phyloP scores from a whole-genome alignment of 2,113 vertebrate genomes.

The Arizona elegans region DNA sequence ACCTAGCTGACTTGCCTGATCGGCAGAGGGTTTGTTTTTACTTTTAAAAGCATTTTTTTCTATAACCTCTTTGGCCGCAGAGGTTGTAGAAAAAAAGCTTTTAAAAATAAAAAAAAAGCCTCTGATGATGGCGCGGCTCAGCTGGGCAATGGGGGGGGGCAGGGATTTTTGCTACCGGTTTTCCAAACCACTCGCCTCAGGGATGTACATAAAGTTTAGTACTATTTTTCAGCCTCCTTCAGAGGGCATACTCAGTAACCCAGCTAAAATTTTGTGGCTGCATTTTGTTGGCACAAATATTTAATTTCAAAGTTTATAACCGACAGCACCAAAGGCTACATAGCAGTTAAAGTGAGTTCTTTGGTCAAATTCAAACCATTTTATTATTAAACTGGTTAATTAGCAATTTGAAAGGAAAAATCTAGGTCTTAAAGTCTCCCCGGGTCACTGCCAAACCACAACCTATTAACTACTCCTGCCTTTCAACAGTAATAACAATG shows the following conservation, averaged over 20 bases:
- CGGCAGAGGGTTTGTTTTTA: too few relatives aligned
- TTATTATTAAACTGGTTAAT: constrained; percentile 60
- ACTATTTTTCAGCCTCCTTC: neutral
- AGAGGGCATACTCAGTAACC: neutral
- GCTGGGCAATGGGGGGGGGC: too few relatives aligned
- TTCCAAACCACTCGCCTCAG: too few relatives aligned
- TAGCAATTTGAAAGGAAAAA: constrained; percentile 45
- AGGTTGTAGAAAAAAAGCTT: too few relatives aligned
- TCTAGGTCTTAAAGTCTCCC: constrained; percentile 53
- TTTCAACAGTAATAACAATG: constrained; percentile 68
- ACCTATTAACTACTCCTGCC: constrained; percentile 67
- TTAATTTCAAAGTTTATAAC: neutral
- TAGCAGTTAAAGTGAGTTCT: constrained; percentile 18
- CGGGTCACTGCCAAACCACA: constrained; percentile 66
- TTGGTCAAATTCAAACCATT: constrained; percentile 44
- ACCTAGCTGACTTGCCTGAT: too few relatives aligned
- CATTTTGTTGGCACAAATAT: rapidly evolving
- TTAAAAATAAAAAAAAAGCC: too few relatives aligned
- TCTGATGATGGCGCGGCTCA: too few relatives aligned
- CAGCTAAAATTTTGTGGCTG: rapidly evolving
- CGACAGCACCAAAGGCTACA: neutral
- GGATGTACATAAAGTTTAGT: neutral
- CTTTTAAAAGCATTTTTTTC: too few relatives aligned
- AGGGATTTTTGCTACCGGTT: too few relatives aligned
- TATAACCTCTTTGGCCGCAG: too few relatives aligned